phyloP scores from a whole-genome alignment of 1,140 invertebrate species.

The Cherax quadricarinatus region DNA sequence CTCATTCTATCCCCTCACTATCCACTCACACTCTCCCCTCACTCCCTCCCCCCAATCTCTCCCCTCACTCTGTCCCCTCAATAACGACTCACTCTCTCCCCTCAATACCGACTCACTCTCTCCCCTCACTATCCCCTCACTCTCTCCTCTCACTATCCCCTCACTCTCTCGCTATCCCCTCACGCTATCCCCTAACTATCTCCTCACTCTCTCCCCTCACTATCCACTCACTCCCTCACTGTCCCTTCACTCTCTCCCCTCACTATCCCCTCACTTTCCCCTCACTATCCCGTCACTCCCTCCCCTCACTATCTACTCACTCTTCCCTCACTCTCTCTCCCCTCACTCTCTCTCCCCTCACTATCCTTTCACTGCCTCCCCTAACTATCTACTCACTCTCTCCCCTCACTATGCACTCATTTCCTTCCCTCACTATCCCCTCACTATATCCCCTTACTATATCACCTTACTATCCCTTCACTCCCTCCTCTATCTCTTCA shows the following conservation, averaged over 20 bases:
- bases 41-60: not conserved
- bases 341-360: not conserved
- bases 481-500: too few species aligned
- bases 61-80: not conserved
- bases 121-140: not conserved
- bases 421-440: not conserved
- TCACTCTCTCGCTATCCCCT: not conserved
- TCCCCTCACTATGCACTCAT: not conserved
- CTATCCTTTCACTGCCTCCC: not conserved
- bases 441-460: too few species aligned
- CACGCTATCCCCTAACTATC: not conserved
- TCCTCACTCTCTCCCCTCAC: too few species aligned
- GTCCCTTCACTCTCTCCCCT: not conserved
- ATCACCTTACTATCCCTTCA: too few species aligned
- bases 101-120: not conserved
- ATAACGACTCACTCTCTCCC: not conserved
- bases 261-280: not conserved
- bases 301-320: not conserved
- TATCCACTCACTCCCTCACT: too few species aligned
- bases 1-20: not conserved
- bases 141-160: not conserved
- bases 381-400: not conserved
- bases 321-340: not conserved
- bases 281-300: not conserved
- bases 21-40: too few species aligned